phyloP scores from a whole-genome alignment of 2,113 vertebrate genomes.

The Rynchops niger region DNA sequence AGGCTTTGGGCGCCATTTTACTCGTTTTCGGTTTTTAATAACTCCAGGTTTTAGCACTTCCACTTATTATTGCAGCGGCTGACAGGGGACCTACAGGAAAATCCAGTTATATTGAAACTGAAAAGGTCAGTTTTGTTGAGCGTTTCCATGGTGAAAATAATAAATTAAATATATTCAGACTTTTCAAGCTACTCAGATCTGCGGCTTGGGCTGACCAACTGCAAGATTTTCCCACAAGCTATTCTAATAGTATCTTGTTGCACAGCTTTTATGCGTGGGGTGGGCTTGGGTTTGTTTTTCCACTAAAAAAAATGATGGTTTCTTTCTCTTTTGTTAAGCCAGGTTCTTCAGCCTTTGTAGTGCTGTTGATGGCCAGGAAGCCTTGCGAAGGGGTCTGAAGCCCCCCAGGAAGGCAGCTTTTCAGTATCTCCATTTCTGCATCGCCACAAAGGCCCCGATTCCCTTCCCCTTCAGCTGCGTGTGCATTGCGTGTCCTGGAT shows the following conservation, averaged over 20 bases:
- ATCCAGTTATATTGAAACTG: constrained; percentile 79
- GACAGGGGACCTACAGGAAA: constrained; percentile 70
- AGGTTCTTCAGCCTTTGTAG: neutral
- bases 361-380: neutral
- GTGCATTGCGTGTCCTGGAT: neutral
- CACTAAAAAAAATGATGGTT: neutral
- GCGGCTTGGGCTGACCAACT: constrained; percentile 19
- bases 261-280: neutral
- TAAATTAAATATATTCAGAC: constrained; percentile 70
- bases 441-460: neutral
- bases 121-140: constrained; percentile 81
- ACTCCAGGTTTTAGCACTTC: constrained; percentile 26
- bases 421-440: neutral
- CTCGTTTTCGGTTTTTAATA: constrained; percentile 47
- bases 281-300: neutral
- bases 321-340: neutral
- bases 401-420: neutral
- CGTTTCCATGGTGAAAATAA: constrained; percentile 78
- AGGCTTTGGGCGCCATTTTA: neutral
- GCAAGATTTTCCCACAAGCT: constrained; percentile 16
- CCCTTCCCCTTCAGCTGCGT: neutral
- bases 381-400: neutral
- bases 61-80: constrained; percentile 57
- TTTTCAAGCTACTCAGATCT: constrained; percentile 45
- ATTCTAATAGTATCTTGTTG: constrained; percentile 39